Percentiles rank a stretch among this genome's conserved stretches.
Evolutionary conservation across 1,140 invertebrate species (phyloP).

Genomic region (Charaxes varanes): DNA sequence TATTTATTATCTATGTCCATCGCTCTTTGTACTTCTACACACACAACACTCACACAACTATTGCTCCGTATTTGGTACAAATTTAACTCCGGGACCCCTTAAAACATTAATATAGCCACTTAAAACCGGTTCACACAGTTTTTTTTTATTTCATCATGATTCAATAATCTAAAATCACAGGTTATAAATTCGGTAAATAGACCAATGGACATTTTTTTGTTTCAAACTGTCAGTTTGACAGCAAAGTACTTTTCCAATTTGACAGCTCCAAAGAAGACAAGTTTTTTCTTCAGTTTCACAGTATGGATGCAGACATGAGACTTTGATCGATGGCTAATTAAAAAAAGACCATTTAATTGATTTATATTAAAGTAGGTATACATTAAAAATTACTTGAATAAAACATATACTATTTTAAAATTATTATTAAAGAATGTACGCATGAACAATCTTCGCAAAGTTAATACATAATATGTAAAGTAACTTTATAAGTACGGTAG

Average conservation of each 20-base stretch:
- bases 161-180: conserved; percentile 18
- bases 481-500: no score
- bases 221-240: no score
- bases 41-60: conserved; percentile 32
- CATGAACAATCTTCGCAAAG: no score
- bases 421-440: no score
- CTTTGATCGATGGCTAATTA: no score
- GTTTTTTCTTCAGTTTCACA: no score
- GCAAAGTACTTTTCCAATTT: no score
- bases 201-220: conserved; percentile 6
- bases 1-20: conserved; percentile 14
- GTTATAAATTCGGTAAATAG: conserved; percentile 17
- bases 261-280: no score
- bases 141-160: conserved; percentile 1
- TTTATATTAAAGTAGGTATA: neutral
- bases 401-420: no score
- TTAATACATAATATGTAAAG: no score
- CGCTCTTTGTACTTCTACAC: conserved; percentile 53
- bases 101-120: neutral
- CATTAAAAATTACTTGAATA: neutral
- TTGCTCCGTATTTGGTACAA: conserved; percentile 37
- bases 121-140: neutral
- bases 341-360: no score
- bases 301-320: no score
- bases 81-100: conserved; percentile 24